Evolutionary conservation across 2,113 vertebrate species (phyloP).

Genomic region (Rhea americana): DNA sequence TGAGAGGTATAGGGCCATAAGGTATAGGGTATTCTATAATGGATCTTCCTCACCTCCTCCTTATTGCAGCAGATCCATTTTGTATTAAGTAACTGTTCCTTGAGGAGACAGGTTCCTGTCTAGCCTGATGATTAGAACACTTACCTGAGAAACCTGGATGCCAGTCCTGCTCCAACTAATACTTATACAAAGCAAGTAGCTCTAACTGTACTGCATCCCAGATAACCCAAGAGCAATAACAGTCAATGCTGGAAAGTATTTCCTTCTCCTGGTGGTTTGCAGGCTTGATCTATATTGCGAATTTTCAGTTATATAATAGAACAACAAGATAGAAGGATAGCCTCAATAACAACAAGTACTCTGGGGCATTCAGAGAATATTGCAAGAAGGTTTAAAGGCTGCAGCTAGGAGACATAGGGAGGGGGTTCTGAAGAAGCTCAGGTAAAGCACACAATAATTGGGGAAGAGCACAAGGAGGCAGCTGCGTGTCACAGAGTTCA

Average conservation of each 20-base stretch:
- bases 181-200: background rate
- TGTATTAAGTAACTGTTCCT: background rate
- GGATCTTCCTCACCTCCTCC: background rate
- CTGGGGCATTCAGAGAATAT: background rate
- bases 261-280: background rate
- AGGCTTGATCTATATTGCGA: background rate
- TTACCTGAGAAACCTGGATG: background rate
- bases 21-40: background rate
- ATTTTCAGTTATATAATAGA: background rate
- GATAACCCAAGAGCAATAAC: background rate
- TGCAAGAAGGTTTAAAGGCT: background rate
- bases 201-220: background rate
- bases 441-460: rapidly evolving
- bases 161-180: background rate
- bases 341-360: background rate
- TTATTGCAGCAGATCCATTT: background rate
- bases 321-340: rapidly evolving
- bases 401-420: rapidly evolving
- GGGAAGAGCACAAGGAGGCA: background rate
- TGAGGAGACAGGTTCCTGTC: rapidly evolving
- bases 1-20: background rate
- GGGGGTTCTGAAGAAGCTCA: background rate
- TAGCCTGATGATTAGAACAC: background rate
- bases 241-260: rapidly evolving
- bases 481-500: rapidly evolving